Evolutionary conservation across 2,888 invertebrate genomes (phyloP).

Genomic region (Norana najaformis): DNA sequence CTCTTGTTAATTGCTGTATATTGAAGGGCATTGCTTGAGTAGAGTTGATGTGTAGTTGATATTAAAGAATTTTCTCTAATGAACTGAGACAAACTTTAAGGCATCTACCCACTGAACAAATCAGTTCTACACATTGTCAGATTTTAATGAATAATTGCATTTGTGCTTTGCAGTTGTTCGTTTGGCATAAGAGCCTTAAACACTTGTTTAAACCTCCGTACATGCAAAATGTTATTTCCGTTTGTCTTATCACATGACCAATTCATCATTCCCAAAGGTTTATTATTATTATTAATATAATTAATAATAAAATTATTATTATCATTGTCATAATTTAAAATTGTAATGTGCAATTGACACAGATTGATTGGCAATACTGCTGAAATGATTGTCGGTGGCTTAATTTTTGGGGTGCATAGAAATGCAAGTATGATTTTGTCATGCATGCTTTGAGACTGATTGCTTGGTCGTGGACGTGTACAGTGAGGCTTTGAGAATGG

Average conservation of each 20-base stretch:
- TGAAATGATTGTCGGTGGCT: background rate
- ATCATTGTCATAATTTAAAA: background rate
- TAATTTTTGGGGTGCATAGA: background rate
- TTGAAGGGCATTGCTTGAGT: background rate
- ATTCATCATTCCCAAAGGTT: background rate
- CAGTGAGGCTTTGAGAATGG: background rate
- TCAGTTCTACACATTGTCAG: background rate
- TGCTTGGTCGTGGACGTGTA: background rate
- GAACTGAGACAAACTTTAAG: background rate
- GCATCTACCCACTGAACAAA: background rate
- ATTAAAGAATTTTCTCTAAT: background rate
- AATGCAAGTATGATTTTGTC: background rate
- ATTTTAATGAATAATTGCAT: background rate
- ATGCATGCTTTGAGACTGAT: background rate
- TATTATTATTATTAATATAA: too few species aligned
- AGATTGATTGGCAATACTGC: background rate
- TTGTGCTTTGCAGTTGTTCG: background rate
- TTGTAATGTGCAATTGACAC: background rate
- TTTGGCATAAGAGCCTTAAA: background rate
- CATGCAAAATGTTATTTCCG: background rate
- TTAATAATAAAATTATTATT: too few species aligned
- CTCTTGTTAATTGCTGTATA: background rate
- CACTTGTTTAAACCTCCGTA: background rate
- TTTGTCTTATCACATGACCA: slow-evolving; percentile 2
- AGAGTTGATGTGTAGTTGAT: background rate